These are phyloP conservation scores for Pterostichus niger DNA, from an alignment of 2,888 invertebrate genomes.

Conservation along the genomic window DNA sequence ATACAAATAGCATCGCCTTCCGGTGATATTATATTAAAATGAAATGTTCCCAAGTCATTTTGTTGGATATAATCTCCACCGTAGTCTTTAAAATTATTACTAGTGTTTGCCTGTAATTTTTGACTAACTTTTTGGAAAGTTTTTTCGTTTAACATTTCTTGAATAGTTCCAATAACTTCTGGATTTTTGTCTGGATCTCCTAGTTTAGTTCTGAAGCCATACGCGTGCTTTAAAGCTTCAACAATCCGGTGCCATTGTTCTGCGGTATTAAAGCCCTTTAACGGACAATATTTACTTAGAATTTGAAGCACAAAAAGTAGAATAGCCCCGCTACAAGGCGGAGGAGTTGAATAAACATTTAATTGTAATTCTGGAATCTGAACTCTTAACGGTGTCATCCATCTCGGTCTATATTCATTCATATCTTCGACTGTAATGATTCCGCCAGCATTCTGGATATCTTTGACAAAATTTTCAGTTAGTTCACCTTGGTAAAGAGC, in stretches of 20 bases:
- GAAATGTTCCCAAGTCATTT: conserved; percentile 81
- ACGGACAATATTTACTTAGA: conserved; percentile 75
- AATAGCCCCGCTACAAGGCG: conserved; percentile 89
- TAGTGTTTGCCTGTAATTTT: conserved; percentile 78
- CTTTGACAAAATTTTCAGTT: conserved; percentile 71
- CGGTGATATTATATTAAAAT: conserved; percentile 80
- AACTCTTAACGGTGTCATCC: conserved; percentile 82
- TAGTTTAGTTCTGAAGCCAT: conserved; percentile 88
- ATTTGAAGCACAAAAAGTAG: conserved; percentile 89
- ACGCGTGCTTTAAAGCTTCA: conserved; percentile 95
- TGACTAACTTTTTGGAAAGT: conserved; percentile 80
- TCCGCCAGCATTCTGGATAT: conserved; percentile 79
- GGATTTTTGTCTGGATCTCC: conserved; percentile 82
- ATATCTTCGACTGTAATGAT: conserved; percentile 88
- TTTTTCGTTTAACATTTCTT: conserved; percentile 79
- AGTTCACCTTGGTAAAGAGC: conserved; percentile 79
- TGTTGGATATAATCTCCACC: conserved; percentile 78
- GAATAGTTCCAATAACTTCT: not conserved
- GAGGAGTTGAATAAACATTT: conserved; percentile 85
- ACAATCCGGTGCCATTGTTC: conserved; percentile 86
- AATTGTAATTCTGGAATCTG: conserved; percentile 79
- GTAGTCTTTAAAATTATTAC: conserved; percentile 80
- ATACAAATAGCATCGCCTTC: conserved; percentile 83
- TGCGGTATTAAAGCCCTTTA: conserved; percentile 73
- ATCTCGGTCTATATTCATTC: conserved; percentile 79